Evolutionary conservation across 2,797 vertebrate genomes (phyloP).

Genomic region (Sternotherus odoratus): DNA sequence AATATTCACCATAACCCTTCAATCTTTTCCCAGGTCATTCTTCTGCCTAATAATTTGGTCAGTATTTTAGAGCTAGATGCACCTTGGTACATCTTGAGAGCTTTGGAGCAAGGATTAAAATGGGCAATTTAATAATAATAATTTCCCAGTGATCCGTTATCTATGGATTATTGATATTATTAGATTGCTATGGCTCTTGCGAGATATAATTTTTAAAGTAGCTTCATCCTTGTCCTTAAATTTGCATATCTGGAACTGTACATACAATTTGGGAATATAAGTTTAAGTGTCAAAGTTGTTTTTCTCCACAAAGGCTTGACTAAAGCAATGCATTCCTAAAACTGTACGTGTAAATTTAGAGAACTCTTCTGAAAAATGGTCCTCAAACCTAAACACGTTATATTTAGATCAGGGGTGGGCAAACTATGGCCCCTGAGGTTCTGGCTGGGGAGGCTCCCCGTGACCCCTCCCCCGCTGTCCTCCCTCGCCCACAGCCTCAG

Average conservation of each 20-base stretch:
- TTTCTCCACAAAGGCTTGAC: not conserved
- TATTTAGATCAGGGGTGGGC: not conserved
- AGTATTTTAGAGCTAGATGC: not conserved
- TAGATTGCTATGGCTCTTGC: not conserved
- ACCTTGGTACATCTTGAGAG: not conserved
- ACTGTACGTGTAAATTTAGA: not conserved
- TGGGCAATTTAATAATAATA: not conserved
- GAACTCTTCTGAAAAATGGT: not conserved
- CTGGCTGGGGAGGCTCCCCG: too few relatives aligned
- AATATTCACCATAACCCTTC: not conserved
- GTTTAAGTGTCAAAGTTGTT: not conserved
- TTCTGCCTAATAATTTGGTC: slow-evolving; percentile 9
- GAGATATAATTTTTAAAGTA: not conserved
- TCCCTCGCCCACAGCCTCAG: too few relatives aligned
- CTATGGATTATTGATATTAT: not conserved
- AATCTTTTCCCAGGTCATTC: not conserved
- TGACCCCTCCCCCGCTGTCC: too few relatives aligned
- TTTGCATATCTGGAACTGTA: not conserved
- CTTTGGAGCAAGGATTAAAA: not conserved
- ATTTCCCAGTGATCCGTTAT: not conserved
- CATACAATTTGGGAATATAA: not conserved
- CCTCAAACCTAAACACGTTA: not conserved
- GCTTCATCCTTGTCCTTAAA: not conserved
- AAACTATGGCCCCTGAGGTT: too few relatives aligned
- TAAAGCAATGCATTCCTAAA: not conserved